Evolutionary conservation across 2,113 vertebrate species (phyloP).

Genomic region (Bos taurus): ARS-UCD2.0 NC_037351.1:29651501-29652000

Average conservation of each 20-base stretch:
- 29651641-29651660: neutral
- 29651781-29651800: fast-evolving
- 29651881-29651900: no score
- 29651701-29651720: neutral
- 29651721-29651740: neutral
- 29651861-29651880: no score
- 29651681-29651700: neutral
- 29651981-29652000: no score
- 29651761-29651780: neutral
- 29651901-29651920: no score
- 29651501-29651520: neutral
- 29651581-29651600: neutral
- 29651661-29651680: neutral
- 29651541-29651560: neutral
- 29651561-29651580: neutral
- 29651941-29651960: no score
- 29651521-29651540: neutral
- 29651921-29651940: no score
- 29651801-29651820: fast-evolving
- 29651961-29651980: no score
- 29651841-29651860: no score
- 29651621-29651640: neutral
- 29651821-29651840: no score
- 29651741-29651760: neutral
- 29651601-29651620: neutral